Evolutionary conservation across 2,113 vertebrate species (phyloP).

Genomic region (Heterochromis multidens): DNA sequence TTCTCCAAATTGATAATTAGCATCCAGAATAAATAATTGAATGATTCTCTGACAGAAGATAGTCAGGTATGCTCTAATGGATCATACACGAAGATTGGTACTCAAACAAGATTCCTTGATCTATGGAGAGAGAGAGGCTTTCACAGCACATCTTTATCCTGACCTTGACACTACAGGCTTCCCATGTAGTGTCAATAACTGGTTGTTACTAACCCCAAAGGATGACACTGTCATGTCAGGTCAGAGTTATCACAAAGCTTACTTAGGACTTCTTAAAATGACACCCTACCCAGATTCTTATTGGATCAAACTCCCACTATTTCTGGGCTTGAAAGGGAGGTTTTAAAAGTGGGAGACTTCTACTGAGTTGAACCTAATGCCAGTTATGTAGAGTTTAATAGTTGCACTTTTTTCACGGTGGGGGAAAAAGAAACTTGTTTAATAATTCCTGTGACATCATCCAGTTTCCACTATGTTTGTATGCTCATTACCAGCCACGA

Average conservation of each 20-base stretch:
- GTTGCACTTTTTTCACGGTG: not conserved
- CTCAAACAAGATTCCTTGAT: not conserved
- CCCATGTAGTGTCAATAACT: not conserved
- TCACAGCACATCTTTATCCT: not conserved
- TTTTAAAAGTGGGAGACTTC: not conserved
- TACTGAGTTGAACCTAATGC: not conserved
- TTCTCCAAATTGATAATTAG: not conserved
- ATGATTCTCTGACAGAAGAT: not conserved
- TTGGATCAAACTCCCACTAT: not conserved
- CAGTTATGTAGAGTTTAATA: not conserved
- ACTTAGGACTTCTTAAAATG: not conserved
- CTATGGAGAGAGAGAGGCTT: not conserved
- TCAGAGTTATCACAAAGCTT: not conserved
- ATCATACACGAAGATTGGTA: not conserved
- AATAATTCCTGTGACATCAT: not conserved
- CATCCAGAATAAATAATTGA: not conserved
- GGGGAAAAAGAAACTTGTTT: not conserved
- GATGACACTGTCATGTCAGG: not conserved
- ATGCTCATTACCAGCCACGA: not conserved
- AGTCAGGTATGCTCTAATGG: not conserved
- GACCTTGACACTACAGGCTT: not conserved
- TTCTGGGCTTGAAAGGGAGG: not conserved
- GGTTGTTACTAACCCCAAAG: not conserved
- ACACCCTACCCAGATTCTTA: not conserved
- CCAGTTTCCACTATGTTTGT: not conserved